These are phyloP conservation scores for Panorpa germanica DNA, from an alignment of 2,888 invertebrate species.

Conservation along the genomic window DNA sequence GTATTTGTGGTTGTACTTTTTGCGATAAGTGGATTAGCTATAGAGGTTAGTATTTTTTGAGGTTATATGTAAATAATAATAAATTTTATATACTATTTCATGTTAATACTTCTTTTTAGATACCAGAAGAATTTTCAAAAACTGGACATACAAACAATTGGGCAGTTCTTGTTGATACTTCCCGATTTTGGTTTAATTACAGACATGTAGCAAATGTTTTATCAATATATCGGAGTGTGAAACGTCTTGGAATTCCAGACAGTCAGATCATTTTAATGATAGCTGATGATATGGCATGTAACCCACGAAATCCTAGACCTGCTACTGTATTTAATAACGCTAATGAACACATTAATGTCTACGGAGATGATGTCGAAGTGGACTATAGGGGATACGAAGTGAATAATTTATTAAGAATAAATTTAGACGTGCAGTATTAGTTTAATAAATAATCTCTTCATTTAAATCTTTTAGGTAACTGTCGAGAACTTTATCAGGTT, in stretches of 20 bases:
- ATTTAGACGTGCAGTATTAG: conserved; percentile 3
- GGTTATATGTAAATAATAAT: too few species aligned
- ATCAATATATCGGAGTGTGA: conserved; percentile 95
- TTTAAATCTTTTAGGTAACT: conserved; percentile 46
- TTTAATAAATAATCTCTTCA: conserved; percentile 4
- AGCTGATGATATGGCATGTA: conserved; percentile 99
- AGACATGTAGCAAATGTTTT: conserved; percentile 97
- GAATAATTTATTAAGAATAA: conserved; percentile 12
- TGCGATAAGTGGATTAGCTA: too few species aligned
- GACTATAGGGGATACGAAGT: conserved; percentile 91
- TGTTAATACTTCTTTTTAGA: conserved; percentile 16
- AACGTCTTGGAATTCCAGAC: conserved; percentile 96
- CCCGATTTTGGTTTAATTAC: conserved; percentile 99
- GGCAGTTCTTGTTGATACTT: conserved; percentile 98
- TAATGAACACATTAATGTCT: conserved; percentile 94
- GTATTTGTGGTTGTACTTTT: too few species aligned
- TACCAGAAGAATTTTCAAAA: conserved; percentile 34
- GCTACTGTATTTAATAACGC: conserved; percentile 97
- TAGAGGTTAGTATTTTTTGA: too few species aligned
- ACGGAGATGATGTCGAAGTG: conserved; percentile 98
- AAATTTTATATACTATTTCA: too few species aligned
- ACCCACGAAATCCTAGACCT: conserved; percentile 91
- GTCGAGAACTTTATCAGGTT: conserved; percentile 97
- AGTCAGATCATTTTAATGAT: conserved; percentile 98
- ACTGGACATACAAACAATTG: conserved; percentile 93